phyloP scores from a whole-genome alignment of 2,797 vertebrate species.

The Phrynocephalus guinanensis region DNA sequence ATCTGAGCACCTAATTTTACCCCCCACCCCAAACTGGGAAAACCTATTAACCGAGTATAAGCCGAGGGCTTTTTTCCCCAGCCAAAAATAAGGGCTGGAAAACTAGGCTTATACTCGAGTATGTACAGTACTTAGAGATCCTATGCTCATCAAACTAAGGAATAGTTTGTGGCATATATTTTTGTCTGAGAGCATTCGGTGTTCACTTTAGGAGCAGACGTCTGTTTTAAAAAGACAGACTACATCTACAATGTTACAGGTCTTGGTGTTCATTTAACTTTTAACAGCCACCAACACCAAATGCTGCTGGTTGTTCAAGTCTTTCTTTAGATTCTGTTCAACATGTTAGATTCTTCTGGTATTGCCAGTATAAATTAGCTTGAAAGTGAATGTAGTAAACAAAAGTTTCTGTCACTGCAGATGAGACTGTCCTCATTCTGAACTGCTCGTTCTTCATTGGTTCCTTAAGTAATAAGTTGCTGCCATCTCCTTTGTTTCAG shows the following conservation, averaged over 20 bases:
- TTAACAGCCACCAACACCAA: not conserved
- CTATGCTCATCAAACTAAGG: not conserved
- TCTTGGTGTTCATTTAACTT: not conserved
- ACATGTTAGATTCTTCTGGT: not conserved
- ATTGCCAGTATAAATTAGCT: not conserved
- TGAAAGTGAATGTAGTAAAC: conserved; percentile 1
- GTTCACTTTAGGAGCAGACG: not conserved
- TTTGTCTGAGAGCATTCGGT: not conserved
- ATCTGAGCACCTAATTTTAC: no score
- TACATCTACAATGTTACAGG: not conserved
- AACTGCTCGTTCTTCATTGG: not conserved
- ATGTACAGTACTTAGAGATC: not conserved
- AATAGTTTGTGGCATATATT: not conserved
- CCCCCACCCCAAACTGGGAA: no score
- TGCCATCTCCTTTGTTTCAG: conserved; percentile 77
- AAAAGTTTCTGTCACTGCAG: not conserved
- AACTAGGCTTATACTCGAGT: no score
- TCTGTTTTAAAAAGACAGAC: not conserved
- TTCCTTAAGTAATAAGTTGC: not conserved
- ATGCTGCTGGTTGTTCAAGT: not conserved
- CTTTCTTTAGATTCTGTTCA: not conserved
- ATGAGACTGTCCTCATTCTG: not conserved
- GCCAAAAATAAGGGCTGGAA: no score
- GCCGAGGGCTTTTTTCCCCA: no score
- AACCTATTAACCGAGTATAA: no score